Base-by-base conservation (phyloP, 1,140 invertebrate genomes). In the Achatina immaculata region DNA sequence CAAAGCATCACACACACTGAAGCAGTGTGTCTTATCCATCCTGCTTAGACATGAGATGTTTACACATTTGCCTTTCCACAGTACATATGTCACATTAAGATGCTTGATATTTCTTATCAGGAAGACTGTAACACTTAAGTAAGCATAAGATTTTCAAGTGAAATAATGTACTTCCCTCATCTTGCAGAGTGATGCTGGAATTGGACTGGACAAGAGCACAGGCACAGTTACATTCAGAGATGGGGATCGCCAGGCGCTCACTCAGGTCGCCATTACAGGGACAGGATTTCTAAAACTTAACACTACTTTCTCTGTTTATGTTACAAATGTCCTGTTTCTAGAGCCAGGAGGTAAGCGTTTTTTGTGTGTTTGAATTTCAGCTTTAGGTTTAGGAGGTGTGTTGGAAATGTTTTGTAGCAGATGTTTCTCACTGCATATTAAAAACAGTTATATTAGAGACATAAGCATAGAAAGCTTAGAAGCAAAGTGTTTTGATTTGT, bases 241-340 rank as follows among this genome's bases (percentile, higher is more conserved):
- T 51, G 88, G 86, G 14, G 55, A 84, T n/a, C 24, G 40, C 16
- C 81, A 84, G 36, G 82, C 74, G 0, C 45, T 77, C 1, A 71
- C 82, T 3, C 43, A 79, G 0, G 78, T 90, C 14, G 38, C 78
- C 19, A 86, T 90, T n/a, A 79, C 76, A 36, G 87, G 86, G 3
- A 85, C 82, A 42, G 87, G 88, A 11, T 91, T 90, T 81, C 80
- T 91, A 24, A 80, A 83, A 19, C 40, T 89, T 1, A 86, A 78
- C 9, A 85, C 88, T 24, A 88, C 86, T 14, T 91, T 90, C 81
- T 87, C 88, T 19, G 82, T 88, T 4, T 83, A 82, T 9, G 78
- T 91, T 7, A 82, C 80, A 14, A 78, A 87, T 38, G 89, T 89
- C 0, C 78, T 82, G 34, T 90, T 80, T 74, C 66, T 88, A 6